Base-by-base conservation (phyloP, 2,888 invertebrate genomes). In the Penaeus monodon region DNA sequence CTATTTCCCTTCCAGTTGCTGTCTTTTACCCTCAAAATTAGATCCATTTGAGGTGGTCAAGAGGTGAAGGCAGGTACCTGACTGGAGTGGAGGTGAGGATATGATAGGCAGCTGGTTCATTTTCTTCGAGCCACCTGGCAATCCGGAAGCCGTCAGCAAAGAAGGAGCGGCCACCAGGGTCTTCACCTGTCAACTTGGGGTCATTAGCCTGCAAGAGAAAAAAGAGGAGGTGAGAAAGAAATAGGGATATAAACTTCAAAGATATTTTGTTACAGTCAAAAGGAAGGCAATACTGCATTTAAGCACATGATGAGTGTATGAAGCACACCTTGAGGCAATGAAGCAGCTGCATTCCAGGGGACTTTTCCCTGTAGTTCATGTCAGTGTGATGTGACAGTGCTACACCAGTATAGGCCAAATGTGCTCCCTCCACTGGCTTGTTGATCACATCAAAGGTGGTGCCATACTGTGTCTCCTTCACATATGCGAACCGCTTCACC, bases 321-420 rank as follows among this genome's bases (percentile, higher is more conserved):
- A 29, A 22, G 70, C 29, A 70, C 33, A 91, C 91, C 89, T 92
- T 90, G 65, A 92, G 88, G 81, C 92, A 92, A 85, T 92, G 92
- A 17, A 92, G 90, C 38, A 92, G 90, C 89, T 92, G 92, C 89
- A 92, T 91, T 12, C 92, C 92, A 12, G 92, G 92, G 68, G 91
- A 91, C 88, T 92, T 92, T 89, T 92, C 92, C 33, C 92, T 88
- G 86, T 92, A 92, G 85, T 91, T 91, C 91, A 92, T 91, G 85
- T 92, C 92, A 8, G 92, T 92, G 86, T 92, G 92, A 64, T 91
- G 91, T 66, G 91, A 91, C 73, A 92, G 90, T 85, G 91, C 89
- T 81, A 91, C 83, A 8, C 92, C 92, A 57, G 91, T 91, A 80
- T 91, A 91, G 29, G 92, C 92, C 77, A 92, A 89, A 89, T 92